Percentiles rank a stretch among this genome's conserved stretches.
Conservation (phyloP, 2,113 vertebrate species). For the Istiophorus platypterus region DNA sequence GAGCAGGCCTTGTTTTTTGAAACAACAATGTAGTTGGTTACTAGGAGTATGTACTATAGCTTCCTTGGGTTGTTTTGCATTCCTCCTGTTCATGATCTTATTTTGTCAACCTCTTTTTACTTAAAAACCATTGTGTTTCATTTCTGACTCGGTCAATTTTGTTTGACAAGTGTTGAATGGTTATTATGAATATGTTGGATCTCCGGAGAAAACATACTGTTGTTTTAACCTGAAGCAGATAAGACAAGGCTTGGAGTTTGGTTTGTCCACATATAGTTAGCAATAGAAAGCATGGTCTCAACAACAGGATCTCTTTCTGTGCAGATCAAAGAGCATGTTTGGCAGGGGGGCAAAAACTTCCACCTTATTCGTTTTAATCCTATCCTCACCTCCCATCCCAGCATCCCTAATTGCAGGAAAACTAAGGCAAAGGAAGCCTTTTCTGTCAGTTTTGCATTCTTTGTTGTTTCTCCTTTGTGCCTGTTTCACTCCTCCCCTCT, state of each 20-base stretch:
- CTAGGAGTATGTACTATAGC: background rate
- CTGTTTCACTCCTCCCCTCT: conserved; percentile 56
- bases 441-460: conserved; percentile 64
- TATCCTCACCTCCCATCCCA: conserved; percentile 53
- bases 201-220: conserved; percentile 58
- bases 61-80: conserved; percentile 10
- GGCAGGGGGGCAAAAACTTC: conserved; percentile 51
- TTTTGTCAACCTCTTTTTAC: conserved; percentile 43
- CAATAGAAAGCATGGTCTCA: conserved; percentile 29
- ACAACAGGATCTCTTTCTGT: conserved; percentile 48
- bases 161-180: conserved; percentile 56
- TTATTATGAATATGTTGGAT: conserved; percentile 40
- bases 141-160: conserved; percentile 41
- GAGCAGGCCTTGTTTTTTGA: conserved; percentile 9
- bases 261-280: conserved; percentile 48
- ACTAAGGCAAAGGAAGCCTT: conserved; percentile 68
- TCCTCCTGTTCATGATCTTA: conserved; percentile 17
- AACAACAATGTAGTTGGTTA: conserved; percentile 7
- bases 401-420: conserved; percentile 68
- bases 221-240: conserved; percentile 31
- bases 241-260: conserved; percentile 25
- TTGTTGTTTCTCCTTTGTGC: conserved; percentile 75
- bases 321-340: conserved; percentile 66
- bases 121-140: conserved; percentile 36
- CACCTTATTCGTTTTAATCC: conserved; percentile 65